Evolutionary conservation across 2,888 invertebrate species (phyloP).

Genomic region (Ophioninae sp.): DNA sequence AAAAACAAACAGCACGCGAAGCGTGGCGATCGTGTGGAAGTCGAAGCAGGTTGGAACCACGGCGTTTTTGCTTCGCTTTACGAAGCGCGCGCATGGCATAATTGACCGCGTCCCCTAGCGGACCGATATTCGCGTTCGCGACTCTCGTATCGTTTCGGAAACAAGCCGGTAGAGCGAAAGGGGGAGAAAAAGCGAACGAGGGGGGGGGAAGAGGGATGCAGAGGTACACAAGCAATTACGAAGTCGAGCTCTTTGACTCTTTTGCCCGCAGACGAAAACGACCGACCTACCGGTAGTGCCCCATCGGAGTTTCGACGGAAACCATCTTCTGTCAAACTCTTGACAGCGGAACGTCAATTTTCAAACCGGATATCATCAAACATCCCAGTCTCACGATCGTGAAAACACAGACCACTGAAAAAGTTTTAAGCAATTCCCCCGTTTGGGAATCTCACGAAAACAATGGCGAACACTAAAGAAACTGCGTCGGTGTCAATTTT

Average conservation of each 20-base stretch:
- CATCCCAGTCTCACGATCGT: slow-evolving; percentile 11
- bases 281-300: slow-evolving; percentile 46
- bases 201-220: neutral
- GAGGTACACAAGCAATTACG: slow-evolving; percentile 18
- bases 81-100: slow-evolving; percentile 54
- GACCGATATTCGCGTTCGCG: slow-evolving; percentile 38
- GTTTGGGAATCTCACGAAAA: neutral
- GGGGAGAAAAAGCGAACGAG: neutral
- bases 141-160: slow-evolving; percentile 13
- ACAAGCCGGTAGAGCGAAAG: neutral
- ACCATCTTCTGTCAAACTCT: slow-evolving; percentile 9
- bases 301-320: slow-evolving; percentile 8
- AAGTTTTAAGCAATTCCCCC: neutral
- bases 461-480: slow-evolving; percentile 44
- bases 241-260: slow-evolving; percentile 35
- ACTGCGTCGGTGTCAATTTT: slow-evolving; percentile 38
- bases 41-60: slow-evolving; percentile 25
- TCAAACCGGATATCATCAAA: slow-evolving; percentile 6
- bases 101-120: slow-evolving; percentile 35
- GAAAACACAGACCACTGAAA: neutral
- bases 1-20: neutral
- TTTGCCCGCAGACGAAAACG: slow-evolving; percentile 57
- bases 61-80: slow-evolving; percentile 20
- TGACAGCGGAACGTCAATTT: neutral
- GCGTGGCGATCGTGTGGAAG: slow-evolving; percentile 14